A percentile compares a stretch with the other conserved stretches of the same genome.
Conservation (phyloP, 2,113 vertebrate genomes). For the Elachura formosa region DNA sequence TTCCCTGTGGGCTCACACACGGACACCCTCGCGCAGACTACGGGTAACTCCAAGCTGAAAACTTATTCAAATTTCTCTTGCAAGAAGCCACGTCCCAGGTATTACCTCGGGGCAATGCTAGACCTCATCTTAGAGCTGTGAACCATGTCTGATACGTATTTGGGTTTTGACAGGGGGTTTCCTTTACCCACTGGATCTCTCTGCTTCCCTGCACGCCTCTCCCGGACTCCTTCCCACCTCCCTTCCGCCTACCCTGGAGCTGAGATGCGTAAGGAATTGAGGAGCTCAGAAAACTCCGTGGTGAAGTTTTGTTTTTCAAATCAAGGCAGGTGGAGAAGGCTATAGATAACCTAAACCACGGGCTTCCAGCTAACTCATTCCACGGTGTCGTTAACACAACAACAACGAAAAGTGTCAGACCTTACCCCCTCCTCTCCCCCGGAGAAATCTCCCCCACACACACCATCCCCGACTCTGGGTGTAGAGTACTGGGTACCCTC, state of each 20-base stretch:
- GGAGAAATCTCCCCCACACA: not conserved
- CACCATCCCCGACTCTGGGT: not conserved
- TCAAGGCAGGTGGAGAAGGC: not conserved
- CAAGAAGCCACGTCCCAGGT: not conserved
- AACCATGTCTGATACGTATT: not conserved
- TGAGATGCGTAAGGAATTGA: not conserved
- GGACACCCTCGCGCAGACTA: not conserved
- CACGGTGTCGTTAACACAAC: not conserved
- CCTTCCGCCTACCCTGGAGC: not conserved
- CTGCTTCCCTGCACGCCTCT: accelerated
- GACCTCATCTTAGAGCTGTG: not conserved
- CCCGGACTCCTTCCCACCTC: not conserved
- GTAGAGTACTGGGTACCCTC: not conserved
- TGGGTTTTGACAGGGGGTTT: not conserved
- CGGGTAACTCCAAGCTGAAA: not conserved
- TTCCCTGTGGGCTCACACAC: accelerated
- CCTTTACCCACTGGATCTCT: not conserved
- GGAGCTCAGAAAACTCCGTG: not conserved
- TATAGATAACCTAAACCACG: not conserved
- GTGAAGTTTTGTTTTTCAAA: not conserved
- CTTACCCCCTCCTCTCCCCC: not conserved
- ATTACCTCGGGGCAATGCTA: not conserved
- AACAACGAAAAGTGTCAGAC: not conserved
- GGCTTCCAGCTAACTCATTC: not conserved
- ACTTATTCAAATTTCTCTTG: not conserved